Evolutionary conservation across 1,140 invertebrate species (phyloP).

Genomic region (Drosophila melanica): DNA sequence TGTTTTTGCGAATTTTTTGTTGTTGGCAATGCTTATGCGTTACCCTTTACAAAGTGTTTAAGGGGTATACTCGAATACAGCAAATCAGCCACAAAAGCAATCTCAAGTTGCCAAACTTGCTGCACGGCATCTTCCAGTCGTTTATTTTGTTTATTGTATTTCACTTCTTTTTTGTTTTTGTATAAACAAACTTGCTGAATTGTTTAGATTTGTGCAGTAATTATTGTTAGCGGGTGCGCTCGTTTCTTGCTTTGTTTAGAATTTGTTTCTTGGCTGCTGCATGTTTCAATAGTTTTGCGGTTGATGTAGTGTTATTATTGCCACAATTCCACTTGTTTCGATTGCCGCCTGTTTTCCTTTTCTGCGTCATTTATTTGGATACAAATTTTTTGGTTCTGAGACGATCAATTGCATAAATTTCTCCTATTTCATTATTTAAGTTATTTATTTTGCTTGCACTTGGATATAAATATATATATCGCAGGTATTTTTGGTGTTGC

Average conservation of each 20-base stretch:
- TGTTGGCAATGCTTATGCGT: slow-evolving; percentile 34
- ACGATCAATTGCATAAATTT: too few relatives aligned
- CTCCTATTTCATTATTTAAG: too few relatives aligned
- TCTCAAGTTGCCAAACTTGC: too few relatives aligned
- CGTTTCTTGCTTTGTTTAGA: slow-evolving; percentile 24
- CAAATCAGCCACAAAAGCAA: too few relatives aligned
- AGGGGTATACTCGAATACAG: not conserved
- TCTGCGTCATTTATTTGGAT: slow-evolving; percentile 3
- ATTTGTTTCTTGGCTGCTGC: slow-evolving; percentile 39
- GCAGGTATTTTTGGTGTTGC: too few relatives aligned
- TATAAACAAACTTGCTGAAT: slow-evolving; percentile 27
- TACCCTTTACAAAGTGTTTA: not conserved
- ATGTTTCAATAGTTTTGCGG: slow-evolving; percentile 64
- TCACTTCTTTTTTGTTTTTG: slow-evolving; percentile 6
- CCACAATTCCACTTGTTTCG: not conserved
- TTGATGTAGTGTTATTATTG: slow-evolving; percentile 51
- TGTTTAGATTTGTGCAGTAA: slow-evolving; percentile 53
- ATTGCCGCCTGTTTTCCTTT: not conserved
- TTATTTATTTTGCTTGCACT: too few relatives aligned
- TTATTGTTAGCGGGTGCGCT: slow-evolving; percentile 51
- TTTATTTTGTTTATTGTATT: slow-evolving; percentile 1
- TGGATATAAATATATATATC: too few relatives aligned
- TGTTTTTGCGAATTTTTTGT: slow-evolving; percentile 39
- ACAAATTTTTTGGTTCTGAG: too few relatives aligned
- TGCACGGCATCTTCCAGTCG: slow-evolving; percentile 7